Percentiles rank a stretch among this genome's conserved stretches.
Conservation (phyloP, 1,140 invertebrate species). For the Brachionus koreanus region DNA sequence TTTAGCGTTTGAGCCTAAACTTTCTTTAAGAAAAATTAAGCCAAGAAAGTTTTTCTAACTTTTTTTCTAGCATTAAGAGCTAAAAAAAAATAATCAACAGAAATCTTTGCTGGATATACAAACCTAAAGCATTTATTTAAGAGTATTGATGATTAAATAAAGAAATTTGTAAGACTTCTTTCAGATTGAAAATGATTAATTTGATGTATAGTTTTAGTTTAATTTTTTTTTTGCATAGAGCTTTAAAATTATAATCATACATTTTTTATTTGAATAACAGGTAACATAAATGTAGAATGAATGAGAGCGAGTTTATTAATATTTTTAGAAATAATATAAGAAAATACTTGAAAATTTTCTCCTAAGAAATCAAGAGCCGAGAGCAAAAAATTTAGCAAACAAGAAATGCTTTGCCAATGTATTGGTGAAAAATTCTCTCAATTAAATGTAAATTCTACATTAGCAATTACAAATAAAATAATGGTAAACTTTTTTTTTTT, state of each 20-base stretch:
- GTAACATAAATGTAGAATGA: not conserved
- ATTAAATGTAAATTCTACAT: slow-evolving; percentile 16
- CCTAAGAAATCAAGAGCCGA: not conserved
- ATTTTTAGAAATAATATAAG: not conserved
- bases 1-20: not conserved
- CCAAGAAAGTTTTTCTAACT: not conserved
- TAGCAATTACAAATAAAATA: slow-evolving; percentile 7
- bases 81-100: not conserved
- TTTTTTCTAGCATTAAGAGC: not conserved
- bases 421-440: not conserved
- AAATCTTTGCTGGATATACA: not conserved
- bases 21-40: not conserved
- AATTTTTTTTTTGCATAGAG: not conserved
- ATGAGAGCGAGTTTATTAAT: not conserved
- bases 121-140: not conserved
- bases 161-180: not conserved
- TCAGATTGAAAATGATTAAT: not conserved
- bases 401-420: slow-evolving; percentile 1
- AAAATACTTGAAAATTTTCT: not conserved
- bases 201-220: not conserved
- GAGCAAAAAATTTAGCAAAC: not conserved
- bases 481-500: not conserved
- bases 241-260: not conserved
- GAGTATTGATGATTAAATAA: not conserved
- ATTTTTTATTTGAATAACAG: slow-evolving; percentile 36